Percentiles rank a stretch among this genome's conserved stretches.
phyloP scores from a whole-genome alignment of 2,888 invertebrate species.

The Thera obeliscata region DNA sequence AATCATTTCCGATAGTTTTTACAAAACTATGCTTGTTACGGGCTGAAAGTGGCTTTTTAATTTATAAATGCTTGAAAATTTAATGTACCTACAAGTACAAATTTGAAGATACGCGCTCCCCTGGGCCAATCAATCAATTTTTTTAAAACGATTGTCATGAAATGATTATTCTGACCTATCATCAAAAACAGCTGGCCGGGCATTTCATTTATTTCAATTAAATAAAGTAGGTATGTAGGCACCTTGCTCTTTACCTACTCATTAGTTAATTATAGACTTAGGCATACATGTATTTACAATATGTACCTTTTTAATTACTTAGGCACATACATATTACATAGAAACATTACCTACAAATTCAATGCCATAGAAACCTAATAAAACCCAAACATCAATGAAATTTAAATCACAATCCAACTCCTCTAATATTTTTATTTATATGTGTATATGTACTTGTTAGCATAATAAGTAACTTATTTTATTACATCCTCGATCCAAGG shows the following conservation, averaged over 20 bases:
- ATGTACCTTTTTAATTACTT: too few species aligned
- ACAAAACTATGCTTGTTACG: constrained; percentile 68
- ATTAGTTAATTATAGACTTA: too few species aligned
- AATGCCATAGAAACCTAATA: too few species aligned
- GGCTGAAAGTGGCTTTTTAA: constrained; percentile 79
- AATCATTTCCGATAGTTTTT: constrained; percentile 57
- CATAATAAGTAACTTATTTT: constrained; percentile 42
- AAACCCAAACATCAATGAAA: background rate
- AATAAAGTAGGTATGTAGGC: background rate
- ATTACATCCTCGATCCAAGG: constrained; percentile 52
- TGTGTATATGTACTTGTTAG: background rate
- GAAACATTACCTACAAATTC: too few species aligned
- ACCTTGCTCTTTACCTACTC: too few species aligned
- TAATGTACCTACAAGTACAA: constrained; percentile 40
- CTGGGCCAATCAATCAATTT: constrained; percentile 52
- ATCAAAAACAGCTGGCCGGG: background rate
- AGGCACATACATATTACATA: background rate
- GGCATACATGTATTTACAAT: too few species aligned
- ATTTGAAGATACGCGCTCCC: constrained; percentile 49
- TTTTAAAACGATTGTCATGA: background rate
- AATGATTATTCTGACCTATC: background rate
- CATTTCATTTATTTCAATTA: background rate
- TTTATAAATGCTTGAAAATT: constrained; percentile 56
- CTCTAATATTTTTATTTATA: background rate
- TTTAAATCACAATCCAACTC: background rate